Conservation (phyloP, 2,888 invertebrate species). For the Trypoxylon attenuatum region DNA sequence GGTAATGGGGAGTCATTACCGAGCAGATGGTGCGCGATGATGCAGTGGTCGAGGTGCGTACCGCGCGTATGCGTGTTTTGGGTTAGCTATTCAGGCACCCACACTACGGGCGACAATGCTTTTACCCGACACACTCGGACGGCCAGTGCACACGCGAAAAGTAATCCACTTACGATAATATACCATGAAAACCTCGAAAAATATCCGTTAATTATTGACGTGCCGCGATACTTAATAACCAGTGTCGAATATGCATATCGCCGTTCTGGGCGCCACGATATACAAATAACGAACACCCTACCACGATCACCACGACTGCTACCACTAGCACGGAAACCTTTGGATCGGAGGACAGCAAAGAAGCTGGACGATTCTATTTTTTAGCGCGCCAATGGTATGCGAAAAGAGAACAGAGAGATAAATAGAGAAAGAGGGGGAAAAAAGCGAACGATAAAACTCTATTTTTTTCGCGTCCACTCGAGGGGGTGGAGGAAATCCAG, state of each 20-base stretch:
- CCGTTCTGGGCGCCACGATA: conserved; percentile 3
- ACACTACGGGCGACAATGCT: conserved; percentile 46
- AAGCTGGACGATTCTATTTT: no score
- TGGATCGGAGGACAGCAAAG: no score
- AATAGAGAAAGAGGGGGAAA: no score
- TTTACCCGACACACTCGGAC: conserved; percentile 32
- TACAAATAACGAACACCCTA: conserved; percentile 24
- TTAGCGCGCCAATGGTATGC: no score
- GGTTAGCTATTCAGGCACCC: conserved; percentile 51
- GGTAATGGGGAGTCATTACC: conserved; percentile 72
- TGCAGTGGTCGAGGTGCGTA: conserved; percentile 67
- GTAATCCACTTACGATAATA: conserved; percentile 55
- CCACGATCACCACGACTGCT: no score
- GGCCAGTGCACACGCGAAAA: conserved; percentile 31
- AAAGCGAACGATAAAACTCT: no score
- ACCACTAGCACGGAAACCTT: no score
- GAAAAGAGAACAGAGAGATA: no score
- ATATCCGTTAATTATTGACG: conserved; percentile 50
- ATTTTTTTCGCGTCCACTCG: no score
- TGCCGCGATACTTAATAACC: conserved; percentile 33
- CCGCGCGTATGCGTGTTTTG: conserved; percentile 65
- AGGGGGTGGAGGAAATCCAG: neutral
- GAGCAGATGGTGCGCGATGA: conserved; percentile 73
- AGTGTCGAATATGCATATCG: conserved; percentile 17
- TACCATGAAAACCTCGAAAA: conserved; percentile 52